These are phyloP conservation scores for Lichenostomus cassidix DNA, from an alignment of 2,113 vertebrate genomes.

Conservation along the genomic window DNA sequence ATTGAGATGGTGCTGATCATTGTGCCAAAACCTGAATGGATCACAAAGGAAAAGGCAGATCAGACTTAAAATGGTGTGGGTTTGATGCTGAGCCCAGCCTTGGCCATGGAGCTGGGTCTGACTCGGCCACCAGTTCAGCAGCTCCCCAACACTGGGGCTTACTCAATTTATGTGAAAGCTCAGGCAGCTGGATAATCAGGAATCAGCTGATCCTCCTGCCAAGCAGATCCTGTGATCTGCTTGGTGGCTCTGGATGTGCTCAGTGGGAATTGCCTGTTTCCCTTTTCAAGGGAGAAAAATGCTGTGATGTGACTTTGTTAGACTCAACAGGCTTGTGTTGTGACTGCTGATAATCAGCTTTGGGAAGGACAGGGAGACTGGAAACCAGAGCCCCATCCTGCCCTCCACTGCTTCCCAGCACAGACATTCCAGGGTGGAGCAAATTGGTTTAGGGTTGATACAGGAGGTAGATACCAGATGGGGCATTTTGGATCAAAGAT, in stretches of 20 bases:
- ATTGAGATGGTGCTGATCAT: rapidly evolving
- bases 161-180: neutral
- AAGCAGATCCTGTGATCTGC: neutral
- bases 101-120: neutral
- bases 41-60: rapidly evolving
- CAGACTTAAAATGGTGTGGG: rapidly evolving
- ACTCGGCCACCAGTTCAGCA: rapidly evolving
- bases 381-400: neutral
- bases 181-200: neutral
- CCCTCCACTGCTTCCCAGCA: neutral
- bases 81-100: neutral
- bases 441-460: rapidly evolving
- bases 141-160: neutral
- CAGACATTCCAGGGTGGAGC: neutral
- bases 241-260: neutral
- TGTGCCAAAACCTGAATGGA: rapidly evolving
- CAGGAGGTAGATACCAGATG: neutral
- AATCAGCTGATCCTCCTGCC: neutral
- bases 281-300: neutral
- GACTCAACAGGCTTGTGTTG: rapidly evolving
- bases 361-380: neutral
- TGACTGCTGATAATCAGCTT: neutral
- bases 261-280: neutral
- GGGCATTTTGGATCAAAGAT: neutral
- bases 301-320: rapidly evolving